Conservation (phyloP, 1,140 invertebrate genomes). For the Drosophila pectinifera region DNA sequence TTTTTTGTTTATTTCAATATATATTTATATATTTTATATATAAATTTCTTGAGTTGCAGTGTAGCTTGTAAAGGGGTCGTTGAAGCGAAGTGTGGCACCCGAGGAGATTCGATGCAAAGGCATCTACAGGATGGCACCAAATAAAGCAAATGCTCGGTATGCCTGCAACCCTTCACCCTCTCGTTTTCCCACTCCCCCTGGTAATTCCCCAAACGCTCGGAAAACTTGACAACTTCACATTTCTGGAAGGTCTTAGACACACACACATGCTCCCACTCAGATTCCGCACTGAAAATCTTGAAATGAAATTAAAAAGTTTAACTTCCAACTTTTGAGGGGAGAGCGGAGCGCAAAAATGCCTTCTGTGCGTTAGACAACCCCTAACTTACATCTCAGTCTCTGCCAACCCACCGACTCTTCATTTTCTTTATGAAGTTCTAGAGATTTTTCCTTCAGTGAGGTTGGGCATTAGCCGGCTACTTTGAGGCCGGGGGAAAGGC, state of each 20-base stretch:
- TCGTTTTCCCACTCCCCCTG: neutral
- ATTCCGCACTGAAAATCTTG: conserved; percentile 36
- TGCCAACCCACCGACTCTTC: conserved; percentile 20
- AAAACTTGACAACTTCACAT: conserved; percentile 48
- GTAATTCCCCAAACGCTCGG: conserved; percentile 39
- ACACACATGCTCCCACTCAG: conserved; percentile 20
- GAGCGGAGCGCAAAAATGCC: conserved; percentile 8
- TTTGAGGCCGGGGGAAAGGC: conserved; percentile 16
- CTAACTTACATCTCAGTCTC: conserved; percentile 22
- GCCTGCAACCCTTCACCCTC: conserved; percentile 12
- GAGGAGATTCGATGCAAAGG: conserved; percentile 33
- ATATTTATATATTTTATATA: neutral
- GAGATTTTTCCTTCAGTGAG: conserved; percentile 17
- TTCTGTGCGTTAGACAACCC: conserved; percentile 23
- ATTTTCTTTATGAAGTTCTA: conserved; percentile 29
- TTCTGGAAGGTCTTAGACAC: conserved; percentile 44
- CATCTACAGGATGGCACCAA: conserved; percentile 35
- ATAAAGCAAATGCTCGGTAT: conserved; percentile 44
- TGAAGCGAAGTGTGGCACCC: conserved; percentile 7
- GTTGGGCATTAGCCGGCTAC: conserved; percentile 31
- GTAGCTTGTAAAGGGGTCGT: conserved; percentile 8
- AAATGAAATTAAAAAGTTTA: conserved; percentile 77
- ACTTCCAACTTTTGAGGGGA: conserved; percentile 35
- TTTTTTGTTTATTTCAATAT: neutral
- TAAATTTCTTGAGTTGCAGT: neutral